Percentiles rank a stretch among this genome's conserved stretches.
These are phyloP conservation scores for Aulostomus chinensis DNA, from an alignment of 2,797 vertebrate species.

Conservation along the genomic window DNA sequence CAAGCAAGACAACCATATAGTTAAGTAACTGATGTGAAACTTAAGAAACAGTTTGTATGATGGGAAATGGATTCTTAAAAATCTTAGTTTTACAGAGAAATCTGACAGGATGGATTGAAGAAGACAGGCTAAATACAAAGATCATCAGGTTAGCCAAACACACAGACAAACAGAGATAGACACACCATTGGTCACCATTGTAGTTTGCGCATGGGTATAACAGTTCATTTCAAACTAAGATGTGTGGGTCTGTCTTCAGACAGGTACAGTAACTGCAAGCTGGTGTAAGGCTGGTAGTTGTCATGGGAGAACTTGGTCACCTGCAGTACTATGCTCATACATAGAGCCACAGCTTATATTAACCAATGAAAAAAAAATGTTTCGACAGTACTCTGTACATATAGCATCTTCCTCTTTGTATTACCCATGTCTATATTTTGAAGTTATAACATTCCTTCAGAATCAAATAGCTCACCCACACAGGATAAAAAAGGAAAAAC, in stretches of 20 bases:
- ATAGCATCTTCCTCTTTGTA: conserved; percentile 31
- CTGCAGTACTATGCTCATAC: conserved; percentile 23
- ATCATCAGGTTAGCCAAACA: conserved; percentile 7
- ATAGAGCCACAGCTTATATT: background rate
- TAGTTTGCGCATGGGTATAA: conserved; percentile 44
- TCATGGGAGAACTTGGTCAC: conserved; percentile 64
- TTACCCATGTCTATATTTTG: conserved; percentile 10
- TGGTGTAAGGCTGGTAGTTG: conserved; percentile 67
- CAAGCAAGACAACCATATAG: background rate
- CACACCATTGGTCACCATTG: conserved; percentile 48
- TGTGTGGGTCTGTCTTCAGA: conserved; percentile 56
- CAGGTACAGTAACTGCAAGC: conserved; percentile 58
- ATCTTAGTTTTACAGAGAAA: conserved; percentile 1
- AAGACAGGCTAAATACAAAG: conserved; percentile 34
- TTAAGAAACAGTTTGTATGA: background rate
- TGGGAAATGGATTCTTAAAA: background rate
- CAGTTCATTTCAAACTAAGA: conserved; percentile 59
- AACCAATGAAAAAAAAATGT: conserved; percentile 7
- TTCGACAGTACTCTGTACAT: conserved; percentile 18
- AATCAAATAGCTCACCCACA: no score
- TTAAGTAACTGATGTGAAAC: conserved; percentile 19
- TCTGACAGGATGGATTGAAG: conserved; percentile 24
- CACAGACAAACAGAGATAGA: conserved; percentile 4
- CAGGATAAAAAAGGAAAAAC: no score
- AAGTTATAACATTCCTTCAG: conserved; percentile 4